Percentiles rank a stretch among this genome's conserved stretches.
phyloP scores from a whole-genome alignment of 1,140 invertebrate species.

The Hestina assimilis region DNA sequence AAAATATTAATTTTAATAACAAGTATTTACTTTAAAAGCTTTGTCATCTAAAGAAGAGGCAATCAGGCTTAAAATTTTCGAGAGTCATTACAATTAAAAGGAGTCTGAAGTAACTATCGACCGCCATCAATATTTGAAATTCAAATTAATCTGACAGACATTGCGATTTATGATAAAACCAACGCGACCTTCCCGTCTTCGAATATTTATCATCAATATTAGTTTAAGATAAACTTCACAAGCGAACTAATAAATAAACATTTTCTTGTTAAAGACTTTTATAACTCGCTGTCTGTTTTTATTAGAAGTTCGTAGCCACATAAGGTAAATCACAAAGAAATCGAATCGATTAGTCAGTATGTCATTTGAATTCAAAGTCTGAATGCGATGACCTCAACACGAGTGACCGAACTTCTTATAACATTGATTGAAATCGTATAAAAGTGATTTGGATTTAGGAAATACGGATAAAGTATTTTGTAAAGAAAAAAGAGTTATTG shows the following conservation, averaged over 20 bases:
- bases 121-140: not conserved
- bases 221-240: not conserved
- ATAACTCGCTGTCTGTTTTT: not conserved
- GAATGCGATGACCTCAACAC: not conserved
- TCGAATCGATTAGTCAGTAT: not conserved
- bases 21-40: not conserved
- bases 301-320: not conserved
- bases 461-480: no score
- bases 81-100: not conserved
- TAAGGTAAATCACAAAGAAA: no score
- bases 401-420: not conserved
- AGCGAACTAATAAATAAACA: no score
- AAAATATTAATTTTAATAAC: not conserved
- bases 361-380: not conserved
- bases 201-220: not conserved
- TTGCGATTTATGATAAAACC: constrained; percentile 2
- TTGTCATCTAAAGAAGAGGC: not conserved
- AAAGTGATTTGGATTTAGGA: not conserved
- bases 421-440: not conserved
- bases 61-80: not conserved
- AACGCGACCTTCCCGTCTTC: not conserved
- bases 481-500: no score
- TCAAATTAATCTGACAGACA: constrained; percentile 2
- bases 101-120: not conserved
- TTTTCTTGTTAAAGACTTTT: not conserved